Percentiles rank a stretch among this genome's conserved stretches.
Conservation (phyloP, 2,888 invertebrate genomes). For the Boloria euphrosyne region DNA sequence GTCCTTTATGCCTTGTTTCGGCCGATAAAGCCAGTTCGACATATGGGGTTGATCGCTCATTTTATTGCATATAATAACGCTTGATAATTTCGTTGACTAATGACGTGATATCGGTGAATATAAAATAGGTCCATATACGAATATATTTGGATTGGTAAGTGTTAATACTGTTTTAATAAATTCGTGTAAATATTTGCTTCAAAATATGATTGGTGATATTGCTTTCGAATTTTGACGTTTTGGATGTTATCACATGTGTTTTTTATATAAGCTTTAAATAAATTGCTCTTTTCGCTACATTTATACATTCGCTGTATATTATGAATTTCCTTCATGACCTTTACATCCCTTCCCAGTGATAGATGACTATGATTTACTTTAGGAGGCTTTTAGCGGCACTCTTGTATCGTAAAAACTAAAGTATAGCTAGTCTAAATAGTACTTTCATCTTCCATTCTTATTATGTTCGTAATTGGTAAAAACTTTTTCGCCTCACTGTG, state of each 20-base stretch:
- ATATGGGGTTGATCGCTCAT: conserved; percentile 13
- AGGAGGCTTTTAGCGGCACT: conserved; percentile 18
- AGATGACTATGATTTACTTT: conserved; percentile 26
- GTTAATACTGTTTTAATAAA: not conserved
- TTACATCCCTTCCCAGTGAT: conserved; percentile 17
- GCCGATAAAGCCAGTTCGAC: conserved; percentile 26
- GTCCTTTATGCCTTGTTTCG: conserved; percentile 30
- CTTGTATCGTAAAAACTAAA: conserved; percentile 16
- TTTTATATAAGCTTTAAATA: too few relatives aligned
- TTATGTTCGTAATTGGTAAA: not conserved
- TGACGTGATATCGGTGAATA: conserved; percentile 14
- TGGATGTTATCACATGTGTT: too few relatives aligned
- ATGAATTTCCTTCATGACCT: conserved; percentile 10
- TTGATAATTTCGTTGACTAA: conserved; percentile 26
- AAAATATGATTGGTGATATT: not conserved
- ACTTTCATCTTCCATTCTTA: conserved; percentile 9
- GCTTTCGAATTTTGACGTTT: too few relatives aligned
- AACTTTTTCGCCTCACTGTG: not conserved
- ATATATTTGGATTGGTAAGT: conserved; percentile 5
- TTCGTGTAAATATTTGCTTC: not conserved
- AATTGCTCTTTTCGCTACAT: too few relatives aligned
- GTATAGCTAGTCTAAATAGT: conserved; percentile 11
- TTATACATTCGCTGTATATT: not conserved
- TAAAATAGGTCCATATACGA: conserved; percentile 11
- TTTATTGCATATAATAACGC: conserved; percentile 20